Evolutionary conservation across 2,113 vertebrate genomes (phyloP), one percentile per base, ranked within the genome.

Genomic region (Motacilla alba): DNA sequence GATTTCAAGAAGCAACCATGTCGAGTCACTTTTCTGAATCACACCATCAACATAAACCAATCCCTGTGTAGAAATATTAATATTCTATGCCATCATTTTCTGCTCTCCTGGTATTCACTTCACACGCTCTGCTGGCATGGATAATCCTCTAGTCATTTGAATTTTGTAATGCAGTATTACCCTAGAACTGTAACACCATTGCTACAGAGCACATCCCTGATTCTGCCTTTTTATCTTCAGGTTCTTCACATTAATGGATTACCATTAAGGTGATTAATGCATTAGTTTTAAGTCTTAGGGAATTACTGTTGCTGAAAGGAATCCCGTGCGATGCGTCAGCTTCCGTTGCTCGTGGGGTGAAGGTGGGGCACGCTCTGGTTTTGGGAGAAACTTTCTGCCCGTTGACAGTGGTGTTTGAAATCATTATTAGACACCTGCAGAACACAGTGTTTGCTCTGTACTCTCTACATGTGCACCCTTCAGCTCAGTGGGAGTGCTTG

Each of bases 241-340:
- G 66, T 95, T 62, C 66, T 55, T 88, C 74, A 73, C 93, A 33
- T 92, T 93, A 90, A 87, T 91, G 82, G 79, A 89, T 94, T 96
- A 46, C 68, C 90, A 86, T 68, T 86, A 90, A 55, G 6, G 4
- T 49, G 35, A 82, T 95, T 93, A 84, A 84, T 92, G 78, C 91
- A 87, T 96, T 90, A 72, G 46, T 93, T 83, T 89, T 80, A 89
- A 95, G 81, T 79, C 87, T 95, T 93, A 88, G 90, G 82, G 93
- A 95, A 90, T 87, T 94, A 62, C 60, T 95, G 84, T 89, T 95
- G 85, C 37, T 87, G 94, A 93, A n/a, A 15, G 74, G 87, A 89
- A 62, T 93, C 87, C 79, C 59, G 8, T 77, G 64, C 0, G 1
- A 8, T 35, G 44, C 8, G 11, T 56, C 3, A 0, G 69, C 90